Base-by-base conservation (phyloP, 2,888 invertebrate species). In the Autographa gamma region DNA sequence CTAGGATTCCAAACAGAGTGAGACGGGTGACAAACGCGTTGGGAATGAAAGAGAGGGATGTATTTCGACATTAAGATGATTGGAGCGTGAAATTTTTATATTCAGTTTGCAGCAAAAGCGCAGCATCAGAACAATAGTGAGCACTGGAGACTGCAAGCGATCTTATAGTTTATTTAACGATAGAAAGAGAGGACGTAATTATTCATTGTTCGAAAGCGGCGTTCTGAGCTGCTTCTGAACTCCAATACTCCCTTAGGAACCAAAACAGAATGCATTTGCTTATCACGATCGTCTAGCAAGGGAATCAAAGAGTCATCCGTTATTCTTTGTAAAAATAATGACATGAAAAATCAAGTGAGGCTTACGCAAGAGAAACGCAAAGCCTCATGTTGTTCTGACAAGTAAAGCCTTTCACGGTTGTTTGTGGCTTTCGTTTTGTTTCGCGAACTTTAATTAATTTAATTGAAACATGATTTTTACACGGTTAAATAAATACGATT, bases 11-110 rank as follows among this genome's bases (percentile, higher is more conserved):
- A 83, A 89, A 88, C 82, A 81, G 90, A 93, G 85, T 63, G 93
- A 87, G 93, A 91, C 71, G 69, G 86, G 18, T 73, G 63, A 79
- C 73, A 68, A 61, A 69, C 71, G 64, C 25, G 48, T 25, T 52
- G 9, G 41, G 90, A 69, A 79, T 18, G 87, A 92, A 77, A 80
- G 88, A 79, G 93, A 93, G 56, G 70, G 81, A 66, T 68, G 65
- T 81, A 85, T 86, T 89, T 90, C 81, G 86, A 90, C 89, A 91
- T 93, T 91, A 91, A 92, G 92, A 94, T 95, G 93, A 94, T 93
- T 93, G 93, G 91, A 92, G 90, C 91, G 91, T 93, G 90, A 93
- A 93, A 91, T 93, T 93, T 93, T 94, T 94, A 92, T 92, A 92
- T 93, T 92, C 90, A 91, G 89, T 91, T 92, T 91, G 90, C 90